Evolutionary conservation across 1,140 invertebrate species (phyloP).

Genomic region (Euwallacea similis): DNA sequence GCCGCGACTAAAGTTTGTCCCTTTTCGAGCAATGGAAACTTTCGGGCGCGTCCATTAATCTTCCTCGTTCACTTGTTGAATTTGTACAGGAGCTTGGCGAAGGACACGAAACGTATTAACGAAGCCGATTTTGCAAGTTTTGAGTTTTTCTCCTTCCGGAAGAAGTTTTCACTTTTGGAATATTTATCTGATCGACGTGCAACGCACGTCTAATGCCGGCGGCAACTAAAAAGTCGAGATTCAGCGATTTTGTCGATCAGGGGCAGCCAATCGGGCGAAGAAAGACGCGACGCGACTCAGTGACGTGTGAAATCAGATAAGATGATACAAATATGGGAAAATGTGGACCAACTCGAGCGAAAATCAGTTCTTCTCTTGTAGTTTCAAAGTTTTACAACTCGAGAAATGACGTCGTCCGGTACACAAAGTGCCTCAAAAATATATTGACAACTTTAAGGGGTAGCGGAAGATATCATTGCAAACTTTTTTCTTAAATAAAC

Average conservation of each 20-base stretch:
- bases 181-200: constrained; percentile 17
- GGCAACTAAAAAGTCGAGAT: constrained; percentile 9
- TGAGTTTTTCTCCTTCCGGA: neutral
- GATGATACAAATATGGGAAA: constrained; percentile 34
- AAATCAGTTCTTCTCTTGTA: constrained; percentile 6
- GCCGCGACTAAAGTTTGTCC: constrained; percentile 7
- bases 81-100: constrained; percentile 1
- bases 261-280: constrained; percentile 2
- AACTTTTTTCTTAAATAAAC: no score
- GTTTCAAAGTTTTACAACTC: neutral
- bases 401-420: neutral
- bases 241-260: constrained; percentile 28
- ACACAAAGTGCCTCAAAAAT: neutral
- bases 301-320: constrained; percentile 34
- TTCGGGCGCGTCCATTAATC: constrained; percentile 8
- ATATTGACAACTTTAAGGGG: neutral
- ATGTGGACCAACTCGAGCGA: constrained; percentile 6
- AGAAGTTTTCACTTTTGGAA: neutral
- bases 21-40: constrained; percentile 4
- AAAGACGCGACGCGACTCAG: constrained; percentile 15
- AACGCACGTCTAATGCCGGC: constrained; percentile 18
- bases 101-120: neutral
- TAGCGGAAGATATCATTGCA: no score
- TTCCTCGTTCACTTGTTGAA: constrained; percentile 12
- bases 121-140: neutral